Evolutionary conservation across 2,797 vertebrate species (phyloP).

Genomic region (Vultur gryphus): DNA sequence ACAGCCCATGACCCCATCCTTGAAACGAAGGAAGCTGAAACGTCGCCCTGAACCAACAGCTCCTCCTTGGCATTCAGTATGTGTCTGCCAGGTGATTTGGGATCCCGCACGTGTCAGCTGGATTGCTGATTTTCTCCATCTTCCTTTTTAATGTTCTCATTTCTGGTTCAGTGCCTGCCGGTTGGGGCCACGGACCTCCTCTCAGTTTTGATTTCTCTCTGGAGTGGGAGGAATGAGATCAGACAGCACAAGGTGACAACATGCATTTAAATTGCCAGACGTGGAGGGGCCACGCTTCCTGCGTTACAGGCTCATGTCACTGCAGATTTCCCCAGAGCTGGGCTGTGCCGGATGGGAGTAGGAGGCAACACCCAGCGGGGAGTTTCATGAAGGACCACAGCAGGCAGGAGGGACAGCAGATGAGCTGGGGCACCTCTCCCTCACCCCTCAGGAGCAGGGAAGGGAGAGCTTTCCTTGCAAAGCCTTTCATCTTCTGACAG

Average conservation of each 20-base stretch:
- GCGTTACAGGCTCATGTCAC: rapidly evolving
- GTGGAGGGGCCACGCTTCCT: rapidly evolving
- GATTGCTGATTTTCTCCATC: neutral
- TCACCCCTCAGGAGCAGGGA: neutral
- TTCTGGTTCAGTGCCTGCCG: neutral
- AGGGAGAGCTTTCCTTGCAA: neutral
- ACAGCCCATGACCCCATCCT: neutral
- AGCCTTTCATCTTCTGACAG: constrained; percentile 8
- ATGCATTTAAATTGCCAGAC: neutral
- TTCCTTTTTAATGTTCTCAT: neutral
- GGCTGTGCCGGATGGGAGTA: neutral
- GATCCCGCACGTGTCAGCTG: neutral
- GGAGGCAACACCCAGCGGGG: neutral
- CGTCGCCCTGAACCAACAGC: rapidly evolving
- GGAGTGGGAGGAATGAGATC: neutral
- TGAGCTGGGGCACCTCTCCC: neutral
- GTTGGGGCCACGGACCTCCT: neutral
- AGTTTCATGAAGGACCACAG: neutral
- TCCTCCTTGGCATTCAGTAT: neutral
- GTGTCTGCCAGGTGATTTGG: rapidly evolving
- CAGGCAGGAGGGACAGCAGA: neutral
- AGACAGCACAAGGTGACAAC: neutral
- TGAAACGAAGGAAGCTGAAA: neutral
- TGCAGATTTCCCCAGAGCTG: neutral
- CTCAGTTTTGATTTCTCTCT: neutral